phyloP scores from a whole-genome alignment of 2,113 vertebrate species.

The Trematomus loennbergii region DNA sequence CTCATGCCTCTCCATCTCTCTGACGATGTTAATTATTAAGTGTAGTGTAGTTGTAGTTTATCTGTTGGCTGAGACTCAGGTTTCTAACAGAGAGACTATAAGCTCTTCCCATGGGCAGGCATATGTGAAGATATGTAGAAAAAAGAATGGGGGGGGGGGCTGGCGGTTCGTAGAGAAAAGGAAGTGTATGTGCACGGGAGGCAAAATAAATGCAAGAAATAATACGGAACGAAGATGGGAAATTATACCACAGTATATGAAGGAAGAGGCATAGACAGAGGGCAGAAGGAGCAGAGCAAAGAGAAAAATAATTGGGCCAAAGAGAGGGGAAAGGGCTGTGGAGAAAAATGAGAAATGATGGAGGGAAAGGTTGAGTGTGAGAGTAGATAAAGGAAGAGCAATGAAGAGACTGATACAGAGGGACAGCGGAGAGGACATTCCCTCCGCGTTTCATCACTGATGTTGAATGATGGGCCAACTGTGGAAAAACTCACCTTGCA shows the following conservation, averaged over 20 bases:
- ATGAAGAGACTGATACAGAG: constrained; percentile 31
- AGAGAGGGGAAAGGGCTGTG: constrained; percentile 52
- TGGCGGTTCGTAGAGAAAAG: not conserved
- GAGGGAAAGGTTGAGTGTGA: constrained; percentile 55
- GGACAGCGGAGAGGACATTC: constrained; percentile 48
- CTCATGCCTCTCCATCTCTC: constrained; percentile 28
- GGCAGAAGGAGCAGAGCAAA: constrained; percentile 59
- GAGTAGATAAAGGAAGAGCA: constrained; percentile 44
- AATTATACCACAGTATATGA: constrained; percentile 61
- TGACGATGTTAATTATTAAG: constrained; percentile 60
- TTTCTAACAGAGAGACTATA: constrained; percentile 56
- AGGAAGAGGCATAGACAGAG: constrained; percentile 51
- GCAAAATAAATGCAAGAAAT: constrained; percentile 46
- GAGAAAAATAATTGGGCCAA: constrained; percentile 76
- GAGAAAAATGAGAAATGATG: constrained; percentile 65
- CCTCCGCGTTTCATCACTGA: constrained; percentile 47
- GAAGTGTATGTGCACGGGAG: constrained; percentile 19
- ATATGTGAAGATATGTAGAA: constrained; percentile 36
- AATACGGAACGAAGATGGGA: constrained; percentile 64
- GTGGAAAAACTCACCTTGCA: constrained; percentile 62
- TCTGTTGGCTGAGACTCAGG: constrained; percentile 63
- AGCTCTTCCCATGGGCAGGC: constrained; percentile 55
- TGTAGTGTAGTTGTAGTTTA: constrained; percentile 57
- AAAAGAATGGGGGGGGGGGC: constrained; percentile 5
- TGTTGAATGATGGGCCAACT: constrained; percentile 69